Base-by-base conservation (phyloP, 1,140 invertebrate genomes). In the Spodoptera litura region DNA sequence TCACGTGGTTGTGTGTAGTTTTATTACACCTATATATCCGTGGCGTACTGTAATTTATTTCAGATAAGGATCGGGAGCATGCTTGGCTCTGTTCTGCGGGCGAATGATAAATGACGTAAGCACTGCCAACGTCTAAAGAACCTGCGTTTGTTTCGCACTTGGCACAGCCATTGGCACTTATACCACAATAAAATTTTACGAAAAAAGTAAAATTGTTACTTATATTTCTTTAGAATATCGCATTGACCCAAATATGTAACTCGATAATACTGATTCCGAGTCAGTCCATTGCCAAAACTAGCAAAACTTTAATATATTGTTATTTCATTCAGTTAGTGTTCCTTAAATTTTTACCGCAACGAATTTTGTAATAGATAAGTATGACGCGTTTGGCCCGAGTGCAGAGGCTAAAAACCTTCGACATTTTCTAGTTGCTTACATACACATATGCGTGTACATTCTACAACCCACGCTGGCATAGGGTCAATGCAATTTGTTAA, bases 111-210 rank as follows among this genome's bases (percentile, higher is more conserved):
- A 86, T 78, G 66, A 80, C 80, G 52, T 74, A 76, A 55, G 27
- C 62, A 76, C 71, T 87, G 83, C 85, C 83, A 88, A 83, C 72
- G 78, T 53, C 25, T 79, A 64, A 70, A 81, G 78, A 80, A 81
- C 79, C 78, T 80, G 78, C 68, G 73, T 85, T 83, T 86, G 80
- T 87, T 87, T 82, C 75, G 75, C 75, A 82, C 81, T 85, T 88
- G 83, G 83, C 83, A 77, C 52, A 51, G 11, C 35, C 61, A 68
- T 68, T 38, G 64, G 64, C 66, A 70, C 66, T 35, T 55, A 51
- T 59, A 75, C 38, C 52, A 62, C 70, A 53, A 15, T 53, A 58
- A 25, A 20, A 38, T 52, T 35, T 31, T 53, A 44, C 52, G 25
- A 78, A 70, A 62, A 78, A 78, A 70, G 35, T 44, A 25, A 77